Evolutionary conservation across 2,113 vertebrate species (phyloP).

Genomic region (Saguinus imperator): DNA sequence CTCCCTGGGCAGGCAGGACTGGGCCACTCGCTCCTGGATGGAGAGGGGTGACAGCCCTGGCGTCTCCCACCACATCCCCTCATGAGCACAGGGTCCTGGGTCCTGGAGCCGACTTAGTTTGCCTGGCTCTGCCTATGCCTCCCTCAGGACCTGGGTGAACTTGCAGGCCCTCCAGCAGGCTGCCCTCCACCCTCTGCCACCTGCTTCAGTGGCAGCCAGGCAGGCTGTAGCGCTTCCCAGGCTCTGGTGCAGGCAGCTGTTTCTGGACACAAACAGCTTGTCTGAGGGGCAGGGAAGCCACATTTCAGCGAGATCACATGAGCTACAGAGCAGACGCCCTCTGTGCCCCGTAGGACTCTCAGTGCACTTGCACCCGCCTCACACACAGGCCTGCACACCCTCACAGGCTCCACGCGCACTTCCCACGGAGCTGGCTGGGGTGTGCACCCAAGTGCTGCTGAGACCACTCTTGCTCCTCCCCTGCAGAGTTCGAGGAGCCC

Average conservation of each 20-base stretch:
- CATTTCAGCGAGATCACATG: background rate
- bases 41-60: background rate
- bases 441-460: no score
- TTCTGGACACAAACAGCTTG: background rate
- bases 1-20: background rate
- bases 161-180: background rate
- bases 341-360: background rate
- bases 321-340: background rate
- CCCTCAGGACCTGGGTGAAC: background rate
- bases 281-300: no score
- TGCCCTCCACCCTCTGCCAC: background rate
- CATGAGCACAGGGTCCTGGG: background rate
- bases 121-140: no score
- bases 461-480: background rate
- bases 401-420: no score
- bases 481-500: constrained; percentile 94
- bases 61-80: accelerated
- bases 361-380: accelerated
- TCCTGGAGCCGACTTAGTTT: background rate
- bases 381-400: background rate
- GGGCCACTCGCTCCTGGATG: background rate
- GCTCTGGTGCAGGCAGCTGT: background rate
- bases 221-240: background rate
- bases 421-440: no score
- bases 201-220: background rate